These are phyloP conservation scores for Chironomus riparius DNA, from an alignment of 2,888 invertebrate genomes.

Conservation along the genomic window DNA sequence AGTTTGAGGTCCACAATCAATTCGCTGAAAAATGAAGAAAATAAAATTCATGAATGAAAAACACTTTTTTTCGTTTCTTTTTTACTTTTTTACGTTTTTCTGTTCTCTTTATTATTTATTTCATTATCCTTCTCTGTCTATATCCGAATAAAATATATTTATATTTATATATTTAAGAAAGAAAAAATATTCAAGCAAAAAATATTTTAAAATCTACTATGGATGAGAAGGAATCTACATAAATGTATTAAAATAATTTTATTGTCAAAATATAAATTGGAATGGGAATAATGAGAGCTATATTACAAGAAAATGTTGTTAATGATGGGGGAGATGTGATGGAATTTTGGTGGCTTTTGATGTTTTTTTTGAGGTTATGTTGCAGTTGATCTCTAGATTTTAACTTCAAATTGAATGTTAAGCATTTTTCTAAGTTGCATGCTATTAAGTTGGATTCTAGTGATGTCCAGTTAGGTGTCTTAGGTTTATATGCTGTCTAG, in stretches of 20 bases:
- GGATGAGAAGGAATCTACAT: not conserved
- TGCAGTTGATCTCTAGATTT: too few relatives aligned
- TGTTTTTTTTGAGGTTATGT: too few relatives aligned
- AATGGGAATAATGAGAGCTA: too few relatives aligned
- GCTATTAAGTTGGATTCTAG: too few relatives aligned
- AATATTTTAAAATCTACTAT: too few relatives aligned
- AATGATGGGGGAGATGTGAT: not conserved
- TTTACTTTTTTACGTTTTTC: conserved; percentile 6
- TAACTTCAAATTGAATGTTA: too few relatives aligned
- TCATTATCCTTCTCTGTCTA: conserved; percentile 3
- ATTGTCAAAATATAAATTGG: not conserved
- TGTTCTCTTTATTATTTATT: not conserved
- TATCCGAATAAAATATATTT: not conserved
- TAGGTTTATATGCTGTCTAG: too few relatives aligned
- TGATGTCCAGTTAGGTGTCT: too few relatives aligned
- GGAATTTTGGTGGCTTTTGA: too few relatives aligned
- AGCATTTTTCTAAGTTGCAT: too few relatives aligned
- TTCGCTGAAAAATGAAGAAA: not conserved
- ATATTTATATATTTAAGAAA: not conserved
- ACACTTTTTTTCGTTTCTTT: not conserved
- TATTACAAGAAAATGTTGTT: too few relatives aligned
- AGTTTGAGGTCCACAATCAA: not conserved
- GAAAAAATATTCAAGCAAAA: too few relatives aligned
- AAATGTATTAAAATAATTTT: not conserved
- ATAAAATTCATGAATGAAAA: conserved; percentile 1